These are phyloP conservation scores for Homalodisca vitripennis DNA, from an alignment of 1,140 invertebrate genomes.

Conservation along the genomic window DNA sequence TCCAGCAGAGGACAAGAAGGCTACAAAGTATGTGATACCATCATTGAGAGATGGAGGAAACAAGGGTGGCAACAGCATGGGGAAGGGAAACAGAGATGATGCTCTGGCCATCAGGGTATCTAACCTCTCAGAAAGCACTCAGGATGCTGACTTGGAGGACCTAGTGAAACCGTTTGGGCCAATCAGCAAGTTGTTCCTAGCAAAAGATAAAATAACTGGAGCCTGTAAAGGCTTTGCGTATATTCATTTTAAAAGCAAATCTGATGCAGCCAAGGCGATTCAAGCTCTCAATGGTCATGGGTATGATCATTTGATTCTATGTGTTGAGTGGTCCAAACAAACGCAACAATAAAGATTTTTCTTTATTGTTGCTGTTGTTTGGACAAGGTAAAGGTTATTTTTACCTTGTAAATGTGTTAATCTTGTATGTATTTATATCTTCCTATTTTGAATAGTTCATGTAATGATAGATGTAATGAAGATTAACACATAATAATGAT, in stretches of 20 bases:
- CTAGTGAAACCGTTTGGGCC: constrained; percentile 90
- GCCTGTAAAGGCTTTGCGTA: constrained; percentile 95
- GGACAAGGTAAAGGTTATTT: too few relatives aligned
- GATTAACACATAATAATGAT: too few relatives aligned
- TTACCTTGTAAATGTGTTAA: too few relatives aligned
- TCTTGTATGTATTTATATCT: too few relatives aligned
- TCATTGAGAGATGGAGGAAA: constrained; percentile 78
- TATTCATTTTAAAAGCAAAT: constrained; percentile 87
- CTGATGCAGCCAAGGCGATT: constrained; percentile 92
- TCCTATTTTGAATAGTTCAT: too few relatives aligned
- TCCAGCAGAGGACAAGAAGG: constrained; percentile 37
- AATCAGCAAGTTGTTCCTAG: constrained; percentile 84
- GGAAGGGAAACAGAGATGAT: constrained; percentile 64
- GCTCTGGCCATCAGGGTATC: constrained; percentile 92
- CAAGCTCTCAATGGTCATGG: constrained; percentile 88
- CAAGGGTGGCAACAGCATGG: constrained; percentile 71
- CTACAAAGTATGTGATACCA: constrained; percentile 79
- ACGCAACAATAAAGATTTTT: too few relatives aligned
- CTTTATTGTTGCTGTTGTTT: too few relatives aligned
- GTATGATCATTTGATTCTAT: constrained; percentile 97
- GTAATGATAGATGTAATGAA: too few relatives aligned
- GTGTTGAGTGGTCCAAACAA: constrained; percentile 97
- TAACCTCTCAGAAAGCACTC: constrained; percentile 95
- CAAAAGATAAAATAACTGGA: constrained; percentile 79
- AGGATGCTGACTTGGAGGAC: constrained; percentile 93